Evolutionary conservation across 2,797 vertebrate genomes (phyloP).

Genomic region (Hemitrygon akajei): DNA sequence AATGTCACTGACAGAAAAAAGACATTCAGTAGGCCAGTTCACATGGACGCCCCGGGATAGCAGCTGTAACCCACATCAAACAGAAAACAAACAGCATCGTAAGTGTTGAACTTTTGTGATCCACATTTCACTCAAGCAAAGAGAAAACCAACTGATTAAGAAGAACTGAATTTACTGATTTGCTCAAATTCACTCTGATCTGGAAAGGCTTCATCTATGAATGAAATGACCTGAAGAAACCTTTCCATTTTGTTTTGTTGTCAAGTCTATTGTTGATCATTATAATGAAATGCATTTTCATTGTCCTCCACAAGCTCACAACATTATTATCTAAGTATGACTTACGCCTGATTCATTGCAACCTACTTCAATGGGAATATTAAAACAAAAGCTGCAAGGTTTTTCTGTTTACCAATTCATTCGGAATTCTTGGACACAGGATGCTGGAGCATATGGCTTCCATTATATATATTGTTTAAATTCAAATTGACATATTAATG

Average conservation of each 20-base stretch:
- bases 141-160: too few relatives aligned
- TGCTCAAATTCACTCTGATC: neutral
- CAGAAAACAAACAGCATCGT: neutral
- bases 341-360: neutral
- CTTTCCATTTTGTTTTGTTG: neutral
- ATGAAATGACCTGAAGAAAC: neutral
- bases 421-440: neutral
- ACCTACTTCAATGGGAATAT: neutral
- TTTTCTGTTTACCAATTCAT: neutral
- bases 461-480: neutral
- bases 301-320: neutral
- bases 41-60: neutral
- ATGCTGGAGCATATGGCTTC: neutral
- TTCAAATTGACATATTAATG: conserved; percentile 1
- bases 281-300: neutral
- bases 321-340: neutral
- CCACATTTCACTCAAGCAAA: neutral
- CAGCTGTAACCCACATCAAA: neutral
- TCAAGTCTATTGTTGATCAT: neutral
- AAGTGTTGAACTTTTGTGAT: neutral
- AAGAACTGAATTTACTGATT: neutral
- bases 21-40: neutral
- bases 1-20: neutral
- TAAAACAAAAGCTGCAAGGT: neutral
- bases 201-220: neutral